Base-by-base conservation (phyloP, 2,797 vertebrate species). In the Parauchenoglanis ngamensis region DNA sequence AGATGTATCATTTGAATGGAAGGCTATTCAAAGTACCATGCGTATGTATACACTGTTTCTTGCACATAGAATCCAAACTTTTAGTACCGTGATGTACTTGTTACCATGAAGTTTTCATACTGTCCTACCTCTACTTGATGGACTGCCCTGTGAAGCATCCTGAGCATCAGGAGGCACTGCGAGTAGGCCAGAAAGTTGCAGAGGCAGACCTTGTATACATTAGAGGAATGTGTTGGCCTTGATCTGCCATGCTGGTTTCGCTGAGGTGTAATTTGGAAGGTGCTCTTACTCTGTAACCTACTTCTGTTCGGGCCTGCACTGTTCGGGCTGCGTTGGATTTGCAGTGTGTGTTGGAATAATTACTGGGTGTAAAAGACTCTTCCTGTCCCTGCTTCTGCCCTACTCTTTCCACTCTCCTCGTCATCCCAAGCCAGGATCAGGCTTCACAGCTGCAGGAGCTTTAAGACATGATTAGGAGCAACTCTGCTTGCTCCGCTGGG, bases 381-480 rank as follows among this genome's bases (percentile, higher is more conserved):
- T 85, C 54, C 67, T 44, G 0, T 77, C n/a, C 4, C 8, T 59
- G 25, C 40, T 6, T 63, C 10, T 40, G 23, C 59, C 46, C 56
- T 63, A 52, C 23, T 13, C n/a, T 40, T 49, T 75, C 63, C 68
- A 17, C 25, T 72, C 54, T 31, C 17, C 28, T 19, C 28, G 19
- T 19, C 11, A 76, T 28, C 61, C 85, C 75, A 79, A 67, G 73
- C 57, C 31, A 12, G 67, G 67, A 67, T 63, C 84, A 79, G n/a
- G 56, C 54, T 7, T 56, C 79, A 83, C 79, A 72, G 68, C 76
- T 70, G 40, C 63, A 7, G 23, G 40, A 40, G 84, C 83, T 63
- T 89, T 87, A 75, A 52, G 85, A 52, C 73, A 77, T 61, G 85
- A 88, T 91, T 90, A 89, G 54, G 68, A 73, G 68, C 59, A 80